Evolutionary conservation across 2,888 invertebrate genomes (phyloP), one percentile per base, ranked within the genome.

Genomic region (Acrocera orbiculus): DNA sequence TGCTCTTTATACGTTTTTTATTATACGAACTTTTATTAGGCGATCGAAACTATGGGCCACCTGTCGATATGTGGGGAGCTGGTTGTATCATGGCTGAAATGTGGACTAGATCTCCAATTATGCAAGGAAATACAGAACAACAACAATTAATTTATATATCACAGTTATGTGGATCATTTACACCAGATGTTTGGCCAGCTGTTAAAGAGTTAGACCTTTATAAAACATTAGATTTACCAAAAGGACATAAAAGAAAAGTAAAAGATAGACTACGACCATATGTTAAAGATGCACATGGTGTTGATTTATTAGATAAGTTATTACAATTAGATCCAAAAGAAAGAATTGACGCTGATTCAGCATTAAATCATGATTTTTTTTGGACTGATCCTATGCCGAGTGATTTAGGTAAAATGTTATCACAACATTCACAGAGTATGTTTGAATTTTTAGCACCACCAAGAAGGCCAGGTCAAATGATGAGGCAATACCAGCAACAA

Each of bases 51-150:
- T 98, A 98, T 51, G 92, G 92, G 0, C 89, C 95, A 2, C 85
- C 93, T 0, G 92, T 98, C 10, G 98, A 99, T 64, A 72, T 96
- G 64, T 86, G 86, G 86, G 86, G 86, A 1, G 95, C 92, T 1
- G 98, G 98, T 1, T 99, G 98, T 54, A 98, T 98, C 41, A 96
- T 98, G 96, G 96, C 96, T 0, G 98, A 98, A 64, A 89, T 98
- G 89, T 98, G 96, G 96, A 96, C 93, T 0, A 65, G 81, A 13
- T 80, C 80, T 4, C 96, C 89, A 0, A 87, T 89, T 39, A 87
- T 89, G 86, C 86, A 86, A 60, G 98, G 98, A 13, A 86, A 82
- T 31, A 90, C 93, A 0, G 98, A 98, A 49, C 93, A 93, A 50
- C 86, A 90, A 52, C 98, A 99, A 52, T 59, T 99, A 8, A 83